phyloP scores from a whole-genome alignment of 2,797 vertebrate species.

The Chelonia mydas region DNA sequence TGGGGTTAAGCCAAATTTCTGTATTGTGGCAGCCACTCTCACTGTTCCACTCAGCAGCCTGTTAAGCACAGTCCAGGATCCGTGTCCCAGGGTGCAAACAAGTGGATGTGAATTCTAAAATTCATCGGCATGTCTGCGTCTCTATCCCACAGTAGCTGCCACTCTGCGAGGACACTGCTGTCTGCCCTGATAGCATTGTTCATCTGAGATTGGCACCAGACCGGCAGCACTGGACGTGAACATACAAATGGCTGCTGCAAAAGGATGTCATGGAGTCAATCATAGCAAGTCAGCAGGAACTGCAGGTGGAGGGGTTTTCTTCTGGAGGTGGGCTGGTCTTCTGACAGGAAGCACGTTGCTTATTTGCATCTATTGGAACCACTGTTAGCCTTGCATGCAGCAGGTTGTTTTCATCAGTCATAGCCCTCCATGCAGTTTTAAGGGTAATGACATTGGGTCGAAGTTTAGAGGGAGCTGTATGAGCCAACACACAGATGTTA shows the following conservation, averaged over 20 bases:
- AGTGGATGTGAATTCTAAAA: background rate
- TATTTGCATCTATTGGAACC: no score
- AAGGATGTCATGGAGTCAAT: no score
- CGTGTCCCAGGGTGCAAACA: background rate
- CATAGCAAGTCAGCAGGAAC: no score
- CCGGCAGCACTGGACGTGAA: no score
- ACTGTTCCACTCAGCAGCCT: background rate
- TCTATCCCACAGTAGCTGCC: background rate
- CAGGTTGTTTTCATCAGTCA: background rate
- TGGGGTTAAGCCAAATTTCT: background rate
- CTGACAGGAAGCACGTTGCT: no score
- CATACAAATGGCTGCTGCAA: no score
- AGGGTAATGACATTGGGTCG: background rate
- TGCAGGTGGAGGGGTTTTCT: no score
- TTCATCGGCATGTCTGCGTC: background rate
- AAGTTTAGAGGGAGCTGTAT: background rate
- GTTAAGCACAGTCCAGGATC: background rate
- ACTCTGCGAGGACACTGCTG: background rate
- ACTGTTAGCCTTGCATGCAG: no score
- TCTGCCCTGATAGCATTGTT: background rate
- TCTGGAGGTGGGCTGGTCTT: no score
- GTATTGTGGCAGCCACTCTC: background rate
- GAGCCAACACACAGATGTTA: background rate
- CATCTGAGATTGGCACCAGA: no score
- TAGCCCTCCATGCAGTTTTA: background rate